A percentile compares a stretch with the other conserved stretches of the same genome.
These are phyloP conservation scores for Nothobranchius kuhntae DNA, from an alignment of 2,113 vertebrate genomes.

Conservation along the genomic window DNA sequence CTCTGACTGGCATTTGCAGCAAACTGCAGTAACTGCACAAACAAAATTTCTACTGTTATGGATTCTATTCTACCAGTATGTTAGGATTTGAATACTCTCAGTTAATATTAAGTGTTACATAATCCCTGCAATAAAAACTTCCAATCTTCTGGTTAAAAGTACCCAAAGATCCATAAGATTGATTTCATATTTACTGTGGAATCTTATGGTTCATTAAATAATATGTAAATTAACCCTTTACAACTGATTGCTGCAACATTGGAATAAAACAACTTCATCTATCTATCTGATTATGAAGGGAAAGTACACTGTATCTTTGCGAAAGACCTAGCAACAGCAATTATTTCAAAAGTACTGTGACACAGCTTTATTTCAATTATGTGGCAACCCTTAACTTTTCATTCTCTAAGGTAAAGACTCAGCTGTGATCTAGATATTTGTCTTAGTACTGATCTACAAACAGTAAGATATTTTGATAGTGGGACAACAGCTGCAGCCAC, in stretches of 20 bases:
- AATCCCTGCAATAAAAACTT: no score
- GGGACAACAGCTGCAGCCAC: slow-evolving; percentile 1
- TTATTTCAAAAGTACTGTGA: neutral
- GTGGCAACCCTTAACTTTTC: no score
- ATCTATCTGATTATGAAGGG: neutral
- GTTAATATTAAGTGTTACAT: no score
- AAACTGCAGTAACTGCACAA: neutral
- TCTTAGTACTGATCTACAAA: slow-evolving; percentile 3
- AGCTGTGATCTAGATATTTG: slow-evolving; percentile 5
- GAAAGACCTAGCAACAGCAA: neutral
- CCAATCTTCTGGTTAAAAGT: no score
- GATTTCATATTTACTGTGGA: no score
- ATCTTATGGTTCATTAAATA: no score
- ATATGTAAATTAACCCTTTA: no score
- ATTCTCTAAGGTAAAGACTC: neutral
- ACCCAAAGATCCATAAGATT: neutral
- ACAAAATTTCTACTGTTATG: no score
- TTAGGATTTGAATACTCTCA: neutral
- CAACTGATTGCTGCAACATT: no score
- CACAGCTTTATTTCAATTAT: no score
- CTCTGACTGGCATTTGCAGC: no score
- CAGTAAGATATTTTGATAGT: slow-evolving; percentile 1
- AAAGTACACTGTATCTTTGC: neutral
- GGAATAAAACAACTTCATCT: neutral
- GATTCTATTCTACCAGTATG: neutral